Evolutionary conservation across 2,888 invertebrate species (phyloP).

Genomic region (Cheilosia pagana): DNA sequence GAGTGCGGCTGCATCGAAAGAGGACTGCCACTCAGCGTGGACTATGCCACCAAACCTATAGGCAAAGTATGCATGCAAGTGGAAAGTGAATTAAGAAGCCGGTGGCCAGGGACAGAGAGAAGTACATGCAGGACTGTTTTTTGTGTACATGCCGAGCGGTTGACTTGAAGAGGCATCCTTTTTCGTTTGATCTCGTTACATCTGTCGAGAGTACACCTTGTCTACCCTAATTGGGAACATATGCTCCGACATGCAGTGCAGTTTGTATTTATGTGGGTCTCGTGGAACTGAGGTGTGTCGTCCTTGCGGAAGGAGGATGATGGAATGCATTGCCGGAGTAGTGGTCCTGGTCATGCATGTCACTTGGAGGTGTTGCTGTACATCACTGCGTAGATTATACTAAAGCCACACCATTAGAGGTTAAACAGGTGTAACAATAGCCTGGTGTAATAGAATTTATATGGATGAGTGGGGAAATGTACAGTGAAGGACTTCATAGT

Average conservation of each 20-base stretch:
- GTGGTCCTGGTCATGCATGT: conserved; percentile 45
- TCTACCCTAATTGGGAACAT: conserved; percentile 52
- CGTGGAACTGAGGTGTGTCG: conserved; percentile 26
- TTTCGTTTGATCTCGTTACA: conserved; percentile 18
- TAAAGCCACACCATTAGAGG: conserved; percentile 46
- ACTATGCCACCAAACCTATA: background rate
- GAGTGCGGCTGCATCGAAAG: conserved; percentile 1
- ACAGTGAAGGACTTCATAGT: conserved; percentile 5
- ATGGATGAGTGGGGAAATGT: conserved; percentile 9
- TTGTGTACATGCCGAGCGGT: background rate
- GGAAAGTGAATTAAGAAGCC: conserved; percentile 40
- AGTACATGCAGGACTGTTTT: background rate
- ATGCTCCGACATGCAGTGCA: conserved; percentile 35
- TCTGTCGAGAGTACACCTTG: conserved; percentile 14
- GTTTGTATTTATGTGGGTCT: conserved; percentile 20
- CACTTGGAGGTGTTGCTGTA: conserved; percentile 14
- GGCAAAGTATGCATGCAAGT: too few species aligned
- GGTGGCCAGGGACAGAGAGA: background rate
- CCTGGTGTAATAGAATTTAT: conserved; percentile 21
- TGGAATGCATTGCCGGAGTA: background rate
- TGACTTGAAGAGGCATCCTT: conserved; percentile 29
- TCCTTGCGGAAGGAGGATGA: conserved; percentile 5
- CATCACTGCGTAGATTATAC: conserved; percentile 23
- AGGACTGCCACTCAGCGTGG: conserved; percentile 3
- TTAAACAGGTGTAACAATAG: conserved; percentile 35